Percentiles rank a stretch among this genome's conserved stretches.
Conservation (phyloP, 2,797 vertebrate species). For the Smutsia temminckii region DNA sequence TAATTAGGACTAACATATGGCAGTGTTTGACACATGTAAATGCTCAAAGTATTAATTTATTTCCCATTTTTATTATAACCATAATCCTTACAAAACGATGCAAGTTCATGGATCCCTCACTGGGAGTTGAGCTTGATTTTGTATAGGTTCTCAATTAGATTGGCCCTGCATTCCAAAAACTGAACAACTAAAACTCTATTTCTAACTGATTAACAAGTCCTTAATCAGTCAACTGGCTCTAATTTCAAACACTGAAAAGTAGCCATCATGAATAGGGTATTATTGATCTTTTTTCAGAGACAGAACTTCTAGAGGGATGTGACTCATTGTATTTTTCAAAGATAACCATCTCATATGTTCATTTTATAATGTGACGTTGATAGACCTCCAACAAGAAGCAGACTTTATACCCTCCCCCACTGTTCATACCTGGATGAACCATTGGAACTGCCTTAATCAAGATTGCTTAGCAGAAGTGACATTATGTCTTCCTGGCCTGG, state of each 20-base stretch:
- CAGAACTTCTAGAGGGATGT: neutral
- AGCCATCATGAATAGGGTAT: neutral
- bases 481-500: neutral
- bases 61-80: constrained; percentile 14
- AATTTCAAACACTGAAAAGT: neutral
- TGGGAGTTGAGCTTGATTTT: neutral
- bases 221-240: neutral
- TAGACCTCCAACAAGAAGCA: neutral
- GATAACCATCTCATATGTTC: neutral
- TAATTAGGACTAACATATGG: neutral
- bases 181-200: neutral
- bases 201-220: neutral
- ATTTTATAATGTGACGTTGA: neutral
- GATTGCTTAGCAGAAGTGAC: neutral
- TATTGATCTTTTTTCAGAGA: neutral
- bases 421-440: neutral
- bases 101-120: neutral
- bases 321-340: neutral
- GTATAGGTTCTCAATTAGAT: neutral
- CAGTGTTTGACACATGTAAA: neutral
- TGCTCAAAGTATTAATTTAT: neutral
- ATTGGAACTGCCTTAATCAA: neutral
- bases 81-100: neutral
- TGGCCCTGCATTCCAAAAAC: neutral
- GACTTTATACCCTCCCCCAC: neutral